Percentiles rank a stretch among this genome's conserved stretches.
Evolutionary conservation across 2,797 vertebrate species (phyloP).

Genomic region (Clarias laeviceps): DNA sequence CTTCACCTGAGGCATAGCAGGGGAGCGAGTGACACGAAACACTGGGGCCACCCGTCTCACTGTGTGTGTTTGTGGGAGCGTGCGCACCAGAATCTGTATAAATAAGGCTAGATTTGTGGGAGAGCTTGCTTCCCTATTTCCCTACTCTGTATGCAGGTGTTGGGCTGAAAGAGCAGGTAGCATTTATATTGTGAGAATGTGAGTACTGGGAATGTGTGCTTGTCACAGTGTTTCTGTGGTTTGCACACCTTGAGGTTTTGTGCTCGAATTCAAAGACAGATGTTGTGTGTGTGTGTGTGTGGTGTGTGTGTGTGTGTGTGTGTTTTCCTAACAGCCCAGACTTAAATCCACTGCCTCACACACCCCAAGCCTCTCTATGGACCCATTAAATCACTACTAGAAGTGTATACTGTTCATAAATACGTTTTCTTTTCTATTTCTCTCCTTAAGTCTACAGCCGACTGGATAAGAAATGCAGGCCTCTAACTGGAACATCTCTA

Average conservation of each 20-base stretch:
- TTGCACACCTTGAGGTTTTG: constrained; percentile 52
- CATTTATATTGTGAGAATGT: constrained; percentile 19
- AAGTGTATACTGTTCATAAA: constrained; percentile 25
- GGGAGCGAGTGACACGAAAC: constrained; percentile 42
- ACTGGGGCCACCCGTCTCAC: constrained; percentile 34
- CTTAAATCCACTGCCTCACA: constrained; percentile 22
- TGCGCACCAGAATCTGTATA: background rate
- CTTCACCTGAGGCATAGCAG: constrained; percentile 48
- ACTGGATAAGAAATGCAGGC: background rate
- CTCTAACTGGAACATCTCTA: constrained; percentile 34
- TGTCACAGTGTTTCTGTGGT: constrained; percentile 28
- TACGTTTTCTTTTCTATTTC: constrained; percentile 25
- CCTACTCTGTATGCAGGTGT: constrained; percentile 24
- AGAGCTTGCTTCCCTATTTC: background rate
- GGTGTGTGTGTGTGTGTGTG: background rate
- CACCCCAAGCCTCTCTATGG: constrained; percentile 35
- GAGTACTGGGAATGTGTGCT: constrained; percentile 16
- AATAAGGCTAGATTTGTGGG: constrained; percentile 24
- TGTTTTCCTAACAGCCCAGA: constrained; percentile 26
- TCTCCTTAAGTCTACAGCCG: background rate
- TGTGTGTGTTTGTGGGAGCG: background rate
- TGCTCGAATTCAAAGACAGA: constrained; percentile 52
- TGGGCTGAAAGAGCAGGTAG: background rate
- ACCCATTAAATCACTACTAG: constrained; percentile 39
- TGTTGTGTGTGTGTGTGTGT: background rate